These are phyloP conservation scores for Ctenicera cuprea DNA, from an alignment of 2,888 invertebrate species.

Conservation along the genomic window DNA sequence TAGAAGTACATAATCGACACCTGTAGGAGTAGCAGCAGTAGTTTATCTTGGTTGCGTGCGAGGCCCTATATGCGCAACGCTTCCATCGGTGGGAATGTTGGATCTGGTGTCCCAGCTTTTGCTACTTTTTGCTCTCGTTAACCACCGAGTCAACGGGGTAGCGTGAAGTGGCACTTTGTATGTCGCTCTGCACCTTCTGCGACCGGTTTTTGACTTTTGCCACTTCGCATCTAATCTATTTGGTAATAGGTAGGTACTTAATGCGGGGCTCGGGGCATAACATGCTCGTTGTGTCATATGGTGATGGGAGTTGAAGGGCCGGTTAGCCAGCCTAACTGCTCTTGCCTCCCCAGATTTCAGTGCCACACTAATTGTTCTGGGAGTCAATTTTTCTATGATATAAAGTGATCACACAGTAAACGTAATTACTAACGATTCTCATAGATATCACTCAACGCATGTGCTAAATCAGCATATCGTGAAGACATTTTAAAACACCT, in stretches of 20 bases:
- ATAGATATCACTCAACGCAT: constrained; percentile 60
- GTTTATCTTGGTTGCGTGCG: constrained; percentile 58
- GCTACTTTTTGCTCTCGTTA: constrained; percentile 7
- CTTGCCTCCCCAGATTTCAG: constrained; percentile 59
- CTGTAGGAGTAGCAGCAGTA: constrained; percentile 44
- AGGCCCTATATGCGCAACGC: constrained; percentile 65
- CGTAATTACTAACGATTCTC: constrained; percentile 60
- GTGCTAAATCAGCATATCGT: constrained; percentile 55
- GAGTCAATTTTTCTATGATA: constrained; percentile 61
- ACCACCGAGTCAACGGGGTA: constrained; percentile 32
- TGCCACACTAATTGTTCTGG: constrained; percentile 69
- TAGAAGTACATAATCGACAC: constrained; percentile 53
- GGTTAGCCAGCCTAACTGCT: constrained; percentile 34
- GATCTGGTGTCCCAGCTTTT: constrained; percentile 2
- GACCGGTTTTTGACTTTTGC: constrained; percentile 49
- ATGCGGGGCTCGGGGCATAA: constrained; percentile 43
- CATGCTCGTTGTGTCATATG: constrained; percentile 44
- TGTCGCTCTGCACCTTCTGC: constrained; percentile 60
- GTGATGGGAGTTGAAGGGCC: constrained; percentile 24
- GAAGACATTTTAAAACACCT: constrained; percentile 63
- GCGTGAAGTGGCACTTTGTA: constrained; percentile 52
- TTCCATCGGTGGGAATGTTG: constrained; percentile 26
- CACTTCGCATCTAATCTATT: constrained; percentile 8
- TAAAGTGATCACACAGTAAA: constrained; percentile 62
- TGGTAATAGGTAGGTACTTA: constrained; percentile 5